These are phyloP conservation scores for Clunio marinus DNA, from an alignment of 2,888 invertebrate genomes.

Conservation along the genomic window DNA sequence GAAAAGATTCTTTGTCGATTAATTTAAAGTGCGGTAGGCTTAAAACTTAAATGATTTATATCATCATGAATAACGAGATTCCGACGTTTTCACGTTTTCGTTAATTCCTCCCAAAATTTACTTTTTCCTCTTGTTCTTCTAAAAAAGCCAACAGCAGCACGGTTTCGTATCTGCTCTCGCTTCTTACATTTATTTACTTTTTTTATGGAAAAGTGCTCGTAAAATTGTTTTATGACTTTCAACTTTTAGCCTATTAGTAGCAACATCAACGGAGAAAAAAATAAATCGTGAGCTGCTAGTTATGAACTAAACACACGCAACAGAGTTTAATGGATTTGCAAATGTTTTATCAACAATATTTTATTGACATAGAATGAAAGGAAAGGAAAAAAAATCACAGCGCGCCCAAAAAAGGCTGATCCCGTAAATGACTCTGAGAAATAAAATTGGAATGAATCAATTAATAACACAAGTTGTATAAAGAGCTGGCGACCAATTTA, in stretches of 20 bases:
- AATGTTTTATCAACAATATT: not conserved
- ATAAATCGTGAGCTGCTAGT: not conserved
- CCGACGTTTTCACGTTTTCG: not conserved
- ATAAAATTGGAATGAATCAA: not conserved
- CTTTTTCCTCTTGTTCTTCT: not conserved
- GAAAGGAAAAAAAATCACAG: too few species aligned
- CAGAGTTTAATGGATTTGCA: not conserved
- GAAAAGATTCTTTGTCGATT: not conserved
- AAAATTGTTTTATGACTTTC: conserved; percentile 5
- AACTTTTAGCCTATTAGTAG: conserved; percentile 4
- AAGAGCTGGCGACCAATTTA: not conserved
- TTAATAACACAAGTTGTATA: not conserved
- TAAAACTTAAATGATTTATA: not conserved
- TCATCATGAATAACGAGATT: conserved; percentile 10
- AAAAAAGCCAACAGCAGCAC: too few species aligned
- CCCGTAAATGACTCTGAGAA: not conserved
- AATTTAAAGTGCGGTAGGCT: conserved; percentile 10
- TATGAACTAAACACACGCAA: not conserved
- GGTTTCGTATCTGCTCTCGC: not conserved
- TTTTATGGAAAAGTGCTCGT: conserved; percentile 10
- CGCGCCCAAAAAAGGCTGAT: too few species aligned
- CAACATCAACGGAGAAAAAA: not conserved
- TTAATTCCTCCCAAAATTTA: not conserved
- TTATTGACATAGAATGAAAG: not conserved
- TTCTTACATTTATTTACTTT: not conserved